Evolutionary conservation across 2,888 invertebrate genomes (phyloP).

Genomic region (Adelphocoris suturalis): DNA sequence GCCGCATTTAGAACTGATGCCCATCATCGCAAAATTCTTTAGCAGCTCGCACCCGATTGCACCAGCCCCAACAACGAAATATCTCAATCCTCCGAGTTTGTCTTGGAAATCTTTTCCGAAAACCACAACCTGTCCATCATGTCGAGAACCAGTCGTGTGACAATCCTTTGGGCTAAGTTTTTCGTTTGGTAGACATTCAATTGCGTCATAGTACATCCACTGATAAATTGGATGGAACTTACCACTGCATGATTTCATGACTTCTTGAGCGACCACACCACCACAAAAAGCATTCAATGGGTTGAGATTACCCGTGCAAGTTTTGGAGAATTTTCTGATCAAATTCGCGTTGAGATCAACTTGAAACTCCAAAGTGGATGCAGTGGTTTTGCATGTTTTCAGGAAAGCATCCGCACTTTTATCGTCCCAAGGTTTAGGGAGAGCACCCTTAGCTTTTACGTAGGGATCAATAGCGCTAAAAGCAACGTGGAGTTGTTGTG

Average conservation of each 20-base stretch:
- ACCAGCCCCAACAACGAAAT: constrained; percentile 91
- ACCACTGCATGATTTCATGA: constrained; percentile 97
- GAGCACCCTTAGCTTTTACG: constrained; percentile 81
- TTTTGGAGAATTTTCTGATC: constrained; percentile 89
- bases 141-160: constrained; percentile 85
- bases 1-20: constrained; percentile 89
- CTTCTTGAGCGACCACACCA: constrained; percentile 98
- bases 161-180: constrained; percentile 87
- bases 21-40: constrained; percentile 99
- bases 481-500: constrained; percentile 92
- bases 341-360: constrained; percentile 85
- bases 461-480: constrained; percentile 90
- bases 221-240: constrained; percentile 96
- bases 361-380: constrained; percentile 82
- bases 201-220: constrained; percentile 96
- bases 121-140: constrained; percentile 95
- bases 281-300: constrained; percentile 97
- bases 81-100: constrained; percentile 87
- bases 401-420: constrained; percentile 86
- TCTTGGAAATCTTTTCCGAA: constrained; percentile 95
- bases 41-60: constrained; percentile 98
- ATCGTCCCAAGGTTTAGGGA: constrained; percentile 90
- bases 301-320: constrained; percentile 88
- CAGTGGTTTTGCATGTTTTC: constrained; percentile 82
- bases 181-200: constrained; percentile 92